Evolutionary conservation across 2,797 vertebrate genomes (phyloP).

Genomic region (Anisognathus igniventris): DNA sequence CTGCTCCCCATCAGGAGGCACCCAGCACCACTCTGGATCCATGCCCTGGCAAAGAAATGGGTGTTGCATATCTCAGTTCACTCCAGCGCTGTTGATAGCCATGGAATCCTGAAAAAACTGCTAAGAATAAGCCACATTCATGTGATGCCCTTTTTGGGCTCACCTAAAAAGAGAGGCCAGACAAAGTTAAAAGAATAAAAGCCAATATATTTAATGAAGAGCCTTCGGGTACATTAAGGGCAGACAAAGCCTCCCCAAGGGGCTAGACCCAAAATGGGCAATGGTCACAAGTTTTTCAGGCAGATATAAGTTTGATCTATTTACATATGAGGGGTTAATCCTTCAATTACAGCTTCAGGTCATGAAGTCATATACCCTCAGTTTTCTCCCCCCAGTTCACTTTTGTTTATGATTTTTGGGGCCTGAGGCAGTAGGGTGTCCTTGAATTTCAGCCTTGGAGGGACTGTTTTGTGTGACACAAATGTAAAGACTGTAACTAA

Average conservation of each 20-base stretch:
- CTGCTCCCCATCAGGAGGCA: not conserved
- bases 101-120: fast-evolving
- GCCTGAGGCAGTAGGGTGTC: no score
- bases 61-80: not conserved
- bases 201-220: not conserved
- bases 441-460: not conserved
- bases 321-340: not conserved
- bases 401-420: not conserved
- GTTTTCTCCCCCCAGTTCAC: not conserved
- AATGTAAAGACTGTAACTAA: not conserved
- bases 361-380: no score
- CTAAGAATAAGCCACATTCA: not conserved
- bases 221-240: not conserved
- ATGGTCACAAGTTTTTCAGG: not conserved
- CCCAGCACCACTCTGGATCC: not conserved
- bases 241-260: not conserved
- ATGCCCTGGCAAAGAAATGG: not conserved
- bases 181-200: not conserved
- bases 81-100: not conserved
- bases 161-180: not conserved
- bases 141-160: not conserved
- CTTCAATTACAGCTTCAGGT: not conserved
- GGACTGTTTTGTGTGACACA: not conserved
- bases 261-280: fast-evolving
- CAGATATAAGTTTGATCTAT: not conserved